Evolutionary conservation across 2,113 vertebrate species (phyloP).

Genomic region (Stegostoma tigrinum): DNA sequence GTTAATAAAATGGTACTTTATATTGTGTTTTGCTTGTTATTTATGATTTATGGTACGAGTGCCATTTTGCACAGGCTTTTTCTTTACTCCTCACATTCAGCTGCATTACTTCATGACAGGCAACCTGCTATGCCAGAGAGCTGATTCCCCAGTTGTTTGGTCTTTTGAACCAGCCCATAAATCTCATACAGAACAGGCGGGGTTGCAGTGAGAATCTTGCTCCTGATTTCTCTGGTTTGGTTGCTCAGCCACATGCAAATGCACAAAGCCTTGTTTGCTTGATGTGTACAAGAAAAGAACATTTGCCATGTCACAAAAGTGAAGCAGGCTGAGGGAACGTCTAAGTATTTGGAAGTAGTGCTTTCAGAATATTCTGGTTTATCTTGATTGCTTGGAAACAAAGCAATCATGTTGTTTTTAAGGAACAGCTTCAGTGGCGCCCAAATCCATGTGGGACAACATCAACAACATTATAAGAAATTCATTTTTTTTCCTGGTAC

Average conservation of each 20-base stretch:
- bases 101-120: constrained; percentile 41
- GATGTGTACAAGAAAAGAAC: constrained; percentile 42
- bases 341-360: constrained; percentile 1
- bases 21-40: constrained; percentile 44
- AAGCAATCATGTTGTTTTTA: constrained; percentile 22
- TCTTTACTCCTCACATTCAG: neutral
- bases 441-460: neutral
- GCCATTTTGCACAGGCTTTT: constrained; percentile 1
- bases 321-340: constrained; percentile 12
- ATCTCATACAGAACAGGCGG: constrained; percentile 38
- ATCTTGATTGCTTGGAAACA: constrained; percentile 5
- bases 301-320: constrained; percentile 45
- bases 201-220: neutral
- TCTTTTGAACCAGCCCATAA: constrained; percentile 44
- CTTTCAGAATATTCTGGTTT: neutral
- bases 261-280: constrained; percentile 41
- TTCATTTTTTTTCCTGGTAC: neutral
- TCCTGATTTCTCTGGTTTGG: constrained; percentile 36
- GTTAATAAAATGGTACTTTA: constrained; percentile 46
- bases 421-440: neutral
- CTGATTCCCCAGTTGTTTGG: constrained; percentile 40
- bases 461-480: constrained; percentile 25
- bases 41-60: constrained; percentile 47
- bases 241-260: constrained; percentile 43
- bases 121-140: constrained; percentile 40